Base-by-base conservation (phyloP, 2,797 vertebrate species). In the Borostomias antarcticus region DNA sequence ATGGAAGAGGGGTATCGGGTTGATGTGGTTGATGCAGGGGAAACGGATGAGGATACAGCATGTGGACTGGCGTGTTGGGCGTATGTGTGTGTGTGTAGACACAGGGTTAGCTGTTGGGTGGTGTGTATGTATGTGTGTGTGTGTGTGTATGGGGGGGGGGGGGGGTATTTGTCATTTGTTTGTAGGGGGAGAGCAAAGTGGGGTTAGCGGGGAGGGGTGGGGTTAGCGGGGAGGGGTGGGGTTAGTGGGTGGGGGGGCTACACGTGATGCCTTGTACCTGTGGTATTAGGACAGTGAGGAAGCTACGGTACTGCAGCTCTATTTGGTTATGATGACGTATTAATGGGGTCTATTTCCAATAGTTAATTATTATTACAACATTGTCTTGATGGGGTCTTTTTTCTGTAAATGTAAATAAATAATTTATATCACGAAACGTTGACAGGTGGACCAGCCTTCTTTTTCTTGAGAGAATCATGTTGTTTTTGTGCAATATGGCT, bases 321-420 rank as follows among this genome's bases (percentile, higher is more conserved):
- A 95, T 94, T 96, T 96, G 25, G 25, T 33, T 43, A 62, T 85
- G 57, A 86, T 62, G 68, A 85, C 79, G 85, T 88, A 85, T 82
- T 88, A 83, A 86, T 96, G 95, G 96, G 95, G 94, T 91, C 96
- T 96, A 96, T 96, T 97, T 98, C 95, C 95, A 96, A 95, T 97
- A 98, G 96, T 97, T 92, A 96, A 95, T 97, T 98, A 96, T 97
- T 92, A 96, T 95, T 91, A 91, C 88, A 85, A 95, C 94, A 95
- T 96, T 98, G 96, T 99, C 95, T 98, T 96, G 96, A 96, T 97
- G 92, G 91, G 89, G 94, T 97, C 85, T 96, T 97, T 93, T 95
- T 98, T 98, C 96, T 98, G 97, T 99, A 98, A 96, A 97, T 98
- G 96, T 98, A 99, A 98, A 99, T 98, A 98, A 99, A 98, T 97